These are phyloP conservation scores for Vulpes lagopus DNA, from an alignment of 2,113 vertebrate genomes.

Conservation along the genomic window DNA sequence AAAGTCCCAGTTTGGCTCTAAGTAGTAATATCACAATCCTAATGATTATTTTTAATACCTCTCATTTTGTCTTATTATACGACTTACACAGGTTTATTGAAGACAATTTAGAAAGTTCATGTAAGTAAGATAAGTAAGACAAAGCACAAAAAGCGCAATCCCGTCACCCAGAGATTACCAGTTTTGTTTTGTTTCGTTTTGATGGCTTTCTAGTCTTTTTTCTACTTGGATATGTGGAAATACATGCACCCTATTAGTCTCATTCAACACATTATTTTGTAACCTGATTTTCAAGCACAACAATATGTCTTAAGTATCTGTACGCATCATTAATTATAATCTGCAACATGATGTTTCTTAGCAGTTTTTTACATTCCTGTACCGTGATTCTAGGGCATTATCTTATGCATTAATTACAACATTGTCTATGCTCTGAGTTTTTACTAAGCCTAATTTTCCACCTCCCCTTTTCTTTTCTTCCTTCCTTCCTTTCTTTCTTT, in stretches of 20 bases:
- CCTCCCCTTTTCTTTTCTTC: background rate
- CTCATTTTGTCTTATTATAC: background rate
- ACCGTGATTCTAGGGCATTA: background rate
- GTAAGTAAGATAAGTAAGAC: background rate
- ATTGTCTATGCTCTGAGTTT: background rate
- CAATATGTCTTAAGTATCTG: background rate
- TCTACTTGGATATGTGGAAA: background rate
- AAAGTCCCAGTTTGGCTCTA: background rate
- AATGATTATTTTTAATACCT: background rate
- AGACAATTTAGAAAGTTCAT: background rate
- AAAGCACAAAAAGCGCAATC: background rate
- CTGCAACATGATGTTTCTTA: background rate
- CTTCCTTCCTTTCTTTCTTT: background rate
- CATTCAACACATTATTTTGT: background rate
- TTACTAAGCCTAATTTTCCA: background rate
- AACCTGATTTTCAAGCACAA: background rate
- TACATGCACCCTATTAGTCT: background rate
- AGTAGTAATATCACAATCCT: background rate
- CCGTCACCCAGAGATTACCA: background rate
- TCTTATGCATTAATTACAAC: background rate
- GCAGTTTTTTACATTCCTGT: background rate
- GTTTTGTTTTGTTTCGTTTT: background rate
- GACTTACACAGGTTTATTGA: background rate
- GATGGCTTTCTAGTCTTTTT: constrained; percentile 34
- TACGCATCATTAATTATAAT: background rate